Evolutionary conservation across 1,140 invertebrate species (phyloP), one percentile per base, ranked within the genome.

Genomic region (Proctacanthus coquilletti): DNA sequence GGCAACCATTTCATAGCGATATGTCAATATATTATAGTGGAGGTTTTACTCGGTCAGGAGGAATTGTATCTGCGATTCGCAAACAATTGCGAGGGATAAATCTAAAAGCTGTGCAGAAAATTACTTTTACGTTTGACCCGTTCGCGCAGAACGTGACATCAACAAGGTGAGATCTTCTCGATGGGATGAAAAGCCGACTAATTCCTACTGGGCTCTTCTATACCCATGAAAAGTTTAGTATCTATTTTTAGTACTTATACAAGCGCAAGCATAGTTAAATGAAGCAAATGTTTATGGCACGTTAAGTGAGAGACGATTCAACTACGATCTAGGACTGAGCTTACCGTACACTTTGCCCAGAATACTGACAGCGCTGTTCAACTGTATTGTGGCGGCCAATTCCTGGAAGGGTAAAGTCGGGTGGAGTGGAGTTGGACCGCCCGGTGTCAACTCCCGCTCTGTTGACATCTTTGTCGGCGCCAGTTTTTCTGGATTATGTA

Each of bases 51-150:
- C 68, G 71, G 38, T 76, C 73, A 0, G 62, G 56, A 13, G 80
- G 79, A 23, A 38, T 80, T 17, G 60, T 75, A 21, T 72, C 72
- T 48, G 74, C 76, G 27, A 74, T 83, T 38, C 57, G 50, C 30
- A 78, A 80, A 55, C 75, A 84, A 56, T 42, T 83, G 30, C 76
- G 69, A 49, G 43, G 48, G 38, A 50, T 89, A 6, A 81, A 77
- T 64, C 65, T 88, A 14, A 80, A 80, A 60, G 81, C 82, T n/a
- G 75, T 82, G 1, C 77, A 78, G 48, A 71, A 70, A 56, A 72
- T 91, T 39, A 68, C 69, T 11, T 72, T 87, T 31, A 72, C 75
- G 50, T 88, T 89, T 48, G 84, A 91, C 65, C 85, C 85, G 5
- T 88, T 89, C 63, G 64, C 73, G 44, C 63, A 73, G 43, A 76